phyloP scores from a whole-genome alignment of 2,113 vertebrate species.

The Phrynosoma blainvillii region DNA sequence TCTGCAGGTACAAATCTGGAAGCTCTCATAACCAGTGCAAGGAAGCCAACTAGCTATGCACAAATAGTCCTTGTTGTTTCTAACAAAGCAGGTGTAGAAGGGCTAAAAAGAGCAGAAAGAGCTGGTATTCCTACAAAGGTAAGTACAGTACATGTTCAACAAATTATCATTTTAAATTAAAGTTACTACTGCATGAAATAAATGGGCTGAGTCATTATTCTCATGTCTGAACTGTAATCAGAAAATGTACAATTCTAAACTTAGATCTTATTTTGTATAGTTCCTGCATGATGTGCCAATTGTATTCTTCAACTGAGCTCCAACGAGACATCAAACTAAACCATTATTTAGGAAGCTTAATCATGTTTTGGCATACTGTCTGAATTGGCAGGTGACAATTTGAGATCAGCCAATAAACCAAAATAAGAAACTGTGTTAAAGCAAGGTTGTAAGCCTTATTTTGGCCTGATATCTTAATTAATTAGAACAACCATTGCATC shows the following conservation, averaged over 20 bases:
- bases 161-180: not conserved
- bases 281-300: not conserved
- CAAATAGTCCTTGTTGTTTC: slow-evolving; percentile 92
- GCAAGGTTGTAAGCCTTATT: not conserved
- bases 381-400: not conserved
- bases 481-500: not conserved
- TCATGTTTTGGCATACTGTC: not conserved
- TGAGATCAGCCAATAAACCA: not conserved
- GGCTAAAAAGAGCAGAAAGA: slow-evolving; percentile 86
- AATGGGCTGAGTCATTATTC: not conserved
- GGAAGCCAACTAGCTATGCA: slow-evolving; percentile 80
- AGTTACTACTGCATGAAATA: not conserved
- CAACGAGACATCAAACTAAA: not conserved
- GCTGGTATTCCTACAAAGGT: slow-evolving; percentile 93
- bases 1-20: slow-evolving; percentile 92
- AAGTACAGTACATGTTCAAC: slow-evolving; percentile 58
- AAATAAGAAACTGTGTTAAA: not conserved
- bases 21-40: slow-evolving; percentile 89
- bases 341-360: not conserved
- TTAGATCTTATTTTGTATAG: not conserved
- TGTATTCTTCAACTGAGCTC: not conserved
- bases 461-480: not conserved
- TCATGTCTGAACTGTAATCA: not conserved
- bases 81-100: slow-evolving; percentile 88
- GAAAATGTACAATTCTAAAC: not conserved